A percentile compares a stretch with the other conserved stretches of the same genome.
These are phyloP conservation scores for Gandaritis pyraliata DNA, from an alignment of 2,888 invertebrate species.

Conservation along the genomic window DNA sequence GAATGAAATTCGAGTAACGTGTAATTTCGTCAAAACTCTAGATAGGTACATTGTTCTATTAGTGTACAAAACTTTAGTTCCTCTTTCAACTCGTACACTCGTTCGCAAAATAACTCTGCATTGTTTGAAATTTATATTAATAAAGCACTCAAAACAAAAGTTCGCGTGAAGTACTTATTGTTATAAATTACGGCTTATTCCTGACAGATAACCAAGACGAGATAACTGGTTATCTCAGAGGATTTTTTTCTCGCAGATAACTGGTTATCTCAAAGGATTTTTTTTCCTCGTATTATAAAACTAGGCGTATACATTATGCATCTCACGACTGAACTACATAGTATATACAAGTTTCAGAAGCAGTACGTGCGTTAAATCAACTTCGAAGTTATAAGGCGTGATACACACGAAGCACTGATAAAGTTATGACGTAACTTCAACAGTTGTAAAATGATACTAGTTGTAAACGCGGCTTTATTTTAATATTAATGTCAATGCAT, in stretches of 20 bases:
- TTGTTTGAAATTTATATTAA: not conserved
- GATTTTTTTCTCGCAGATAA: too few species aligned
- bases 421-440: conserved; percentile 1
- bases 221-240: too few species aligned
- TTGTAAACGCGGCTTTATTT: not conserved
- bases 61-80: too few species aligned
- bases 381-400: conserved; percentile 1
- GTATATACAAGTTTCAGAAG: conserved; percentile 35
- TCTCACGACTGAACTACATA: conserved; percentile 36
- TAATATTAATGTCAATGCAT: not conserved
- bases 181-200: too few species aligned
- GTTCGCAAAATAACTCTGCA: too few species aligned
- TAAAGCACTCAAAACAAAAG: conserved; percentile 7
- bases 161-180: conserved; percentile 6
- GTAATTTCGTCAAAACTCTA: too few species aligned
- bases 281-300: conserved; percentile 31
- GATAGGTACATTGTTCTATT: too few species aligned
- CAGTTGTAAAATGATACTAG: not conserved
- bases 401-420: not conserved
- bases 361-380: conserved; percentile 35
- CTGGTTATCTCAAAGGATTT: too few species aligned
- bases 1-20: too few species aligned
- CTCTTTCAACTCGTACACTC: too few species aligned
- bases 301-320: conserved; percentile 32
- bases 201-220: too few species aligned